Evolutionary conservation across 2,888 invertebrate species (phyloP), one percentile per base, ranked within the genome.

Genomic region (Tachina fera): DNA sequence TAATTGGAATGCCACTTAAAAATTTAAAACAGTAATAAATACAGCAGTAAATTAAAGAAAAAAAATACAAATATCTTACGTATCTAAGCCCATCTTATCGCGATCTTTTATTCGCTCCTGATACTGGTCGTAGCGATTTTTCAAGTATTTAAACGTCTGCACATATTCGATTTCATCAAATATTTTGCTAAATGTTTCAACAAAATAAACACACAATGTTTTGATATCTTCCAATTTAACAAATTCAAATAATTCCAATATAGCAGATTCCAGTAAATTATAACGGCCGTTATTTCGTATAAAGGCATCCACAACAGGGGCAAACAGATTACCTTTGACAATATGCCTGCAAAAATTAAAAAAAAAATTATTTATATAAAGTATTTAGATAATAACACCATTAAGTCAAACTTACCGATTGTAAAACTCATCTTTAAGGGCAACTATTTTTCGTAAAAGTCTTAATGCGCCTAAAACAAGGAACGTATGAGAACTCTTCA

Each of bases 211-310:
- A 94, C 97, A 97, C 89, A 98, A 94, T 58, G 96, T 96, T 93
- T 97, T 97, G 85, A 98, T 97, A 92, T 98, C 98, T 94, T 98
- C 97, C 93, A 97, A 93, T 94, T 97, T 97, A 88, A 99, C 98
- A 93, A 98, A 99, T 94, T 99, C 99, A 94, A 99, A 99, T 95
- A 99, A 95, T 94, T 99, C 99, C 92, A 99, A 95, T 92, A 99
- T 97, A 88, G 99, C 99, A 43, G 99, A 99, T 93, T 99, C 99
- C 89, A 99, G 94, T 89, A 99, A 95, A 94, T 99, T 99, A 94
- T 99, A 99, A 93, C 99, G 96, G 91, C 98, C 97, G 93, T 99
- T 98, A 94, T 99, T 99, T 91, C 96, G 96, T 90, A 97, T 96
- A 93, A 99, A 98, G 88, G 98, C 97, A 92, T 98, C 98, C 89